Percentiles rank a stretch among this genome's conserved stretches.
phyloP scores from a whole-genome alignment of 2,113 vertebrate genomes.

The Hucho hucho region DNA sequence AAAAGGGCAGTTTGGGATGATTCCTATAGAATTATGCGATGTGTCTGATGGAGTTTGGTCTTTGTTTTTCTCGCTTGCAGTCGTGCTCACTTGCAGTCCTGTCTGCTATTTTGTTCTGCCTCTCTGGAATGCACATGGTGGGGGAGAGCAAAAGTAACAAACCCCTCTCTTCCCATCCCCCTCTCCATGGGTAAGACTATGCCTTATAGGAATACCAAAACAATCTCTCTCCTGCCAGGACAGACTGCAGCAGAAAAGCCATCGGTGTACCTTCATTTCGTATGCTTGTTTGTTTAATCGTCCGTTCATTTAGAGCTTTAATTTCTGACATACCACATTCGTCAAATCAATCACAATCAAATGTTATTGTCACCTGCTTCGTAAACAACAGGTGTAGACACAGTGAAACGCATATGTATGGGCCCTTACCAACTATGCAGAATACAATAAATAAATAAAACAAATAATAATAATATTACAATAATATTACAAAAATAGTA shows the following conservation, averaged over 20 bases:
- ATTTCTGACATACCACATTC: no score
- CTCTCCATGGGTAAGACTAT: constrained; percentile 65
- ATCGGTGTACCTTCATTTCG: background rate
- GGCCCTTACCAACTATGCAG: no score
- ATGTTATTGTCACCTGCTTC: no score
- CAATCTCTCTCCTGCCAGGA: background rate
- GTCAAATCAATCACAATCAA: no score
- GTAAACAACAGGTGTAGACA: no score
- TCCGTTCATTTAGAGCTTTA: no score
- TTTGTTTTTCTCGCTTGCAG: constrained; percentile 30
- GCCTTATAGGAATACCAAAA: constrained; percentile 57
- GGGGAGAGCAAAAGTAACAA: constrained; percentile 51
- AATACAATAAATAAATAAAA: no score
- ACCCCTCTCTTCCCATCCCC: constrained; percentile 55
- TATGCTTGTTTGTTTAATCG: no score
- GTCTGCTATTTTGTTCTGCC: constrained; percentile 23
- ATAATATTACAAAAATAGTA: no score
- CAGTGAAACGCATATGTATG: no score
- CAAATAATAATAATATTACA: no score
- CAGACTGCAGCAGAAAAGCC: background rate
- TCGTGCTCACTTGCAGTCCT: constrained; percentile 25
- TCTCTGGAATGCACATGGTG: constrained; percentile 67
- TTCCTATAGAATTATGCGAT: constrained; percentile 5
- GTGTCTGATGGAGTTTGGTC: constrained; percentile 23
- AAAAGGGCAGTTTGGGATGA: constrained; percentile 14